A percentile compares a stretch with the other conserved stretches of the same genome.
These are phyloP conservation scores for Argyrosomus regius DNA, from an alignment of 2,797 vertebrate genomes.

Conservation along the genomic window DNA sequence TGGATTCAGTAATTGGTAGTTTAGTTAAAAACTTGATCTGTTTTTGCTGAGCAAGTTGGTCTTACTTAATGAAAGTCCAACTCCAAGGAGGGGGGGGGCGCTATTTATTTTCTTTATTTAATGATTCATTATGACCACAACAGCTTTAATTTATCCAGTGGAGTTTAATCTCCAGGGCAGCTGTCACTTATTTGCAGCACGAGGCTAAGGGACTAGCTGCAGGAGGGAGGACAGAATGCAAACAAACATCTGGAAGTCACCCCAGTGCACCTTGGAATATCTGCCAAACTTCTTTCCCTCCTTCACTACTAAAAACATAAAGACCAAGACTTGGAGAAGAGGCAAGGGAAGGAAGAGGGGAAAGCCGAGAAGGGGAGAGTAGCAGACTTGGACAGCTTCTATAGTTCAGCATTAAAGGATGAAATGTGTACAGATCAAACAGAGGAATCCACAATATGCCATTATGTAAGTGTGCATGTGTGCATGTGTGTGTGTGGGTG, in stretches of 20 bases:
- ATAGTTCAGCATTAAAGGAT: neutral
- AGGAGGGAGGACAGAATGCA: constrained; percentile 17
- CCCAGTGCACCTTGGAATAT: constrained; percentile 19
- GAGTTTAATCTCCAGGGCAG: constrained; percentile 33
- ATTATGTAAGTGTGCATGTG: neutral
- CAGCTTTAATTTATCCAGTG: constrained; percentile 23
- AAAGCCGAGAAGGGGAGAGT: constrained; percentile 5
- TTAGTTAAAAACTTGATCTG: constrained; percentile 16
- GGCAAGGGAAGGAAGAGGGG: constrained; percentile 2
- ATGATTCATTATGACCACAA: constrained; percentile 20
- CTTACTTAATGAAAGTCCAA: constrained; percentile 9
- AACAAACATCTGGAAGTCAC: constrained; percentile 48
- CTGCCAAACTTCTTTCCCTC: constrained; percentile 28
- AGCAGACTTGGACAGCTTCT: constrained; percentile 29
- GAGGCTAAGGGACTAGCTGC: neutral
- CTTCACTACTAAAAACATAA: constrained; percentile 5
- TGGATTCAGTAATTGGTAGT: constrained; percentile 11
- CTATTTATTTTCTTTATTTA: constrained; percentile 1
- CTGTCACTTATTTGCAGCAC: constrained; percentile 40
- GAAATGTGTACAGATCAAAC: constrained; percentile 6
- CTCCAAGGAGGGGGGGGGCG: neutral
- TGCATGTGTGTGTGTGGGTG: neutral
- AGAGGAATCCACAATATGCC: constrained; percentile 14
- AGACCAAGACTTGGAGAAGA: neutral
- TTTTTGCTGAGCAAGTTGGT: constrained; percentile 3